Evolutionary conservation across 1,140 invertebrate species (phyloP).

Genomic region (Danaus melanippus): DNA sequence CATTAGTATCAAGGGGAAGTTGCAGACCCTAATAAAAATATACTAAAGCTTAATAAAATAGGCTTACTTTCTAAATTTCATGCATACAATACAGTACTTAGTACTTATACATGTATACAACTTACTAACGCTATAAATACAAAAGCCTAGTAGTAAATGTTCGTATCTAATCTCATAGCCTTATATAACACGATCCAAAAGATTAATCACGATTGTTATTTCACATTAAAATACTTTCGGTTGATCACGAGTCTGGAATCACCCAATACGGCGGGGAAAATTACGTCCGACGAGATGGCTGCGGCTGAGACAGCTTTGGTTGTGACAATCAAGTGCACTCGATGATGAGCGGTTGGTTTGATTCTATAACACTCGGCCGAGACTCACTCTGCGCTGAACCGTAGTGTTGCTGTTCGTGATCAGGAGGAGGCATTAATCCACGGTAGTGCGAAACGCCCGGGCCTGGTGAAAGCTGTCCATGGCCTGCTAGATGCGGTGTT

Average conservation of each 20-base stretch:
- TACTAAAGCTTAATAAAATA: conserved; percentile 37
- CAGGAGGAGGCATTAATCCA: conserved; percentile 33
- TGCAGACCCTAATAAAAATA: conserved; percentile 50
- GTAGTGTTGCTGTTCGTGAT: conserved; percentile 56
- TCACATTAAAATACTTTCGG: conserved; percentile 47
- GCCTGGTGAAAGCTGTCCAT: conserved; percentile 36
- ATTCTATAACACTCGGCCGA: conserved; percentile 86
- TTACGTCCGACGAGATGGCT: conserved; percentile 35
- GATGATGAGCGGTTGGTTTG: conserved; percentile 88
- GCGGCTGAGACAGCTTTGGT: conserved; percentile 10
- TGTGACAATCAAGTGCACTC: conserved; percentile 82
- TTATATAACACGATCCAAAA: conserved; percentile 40
- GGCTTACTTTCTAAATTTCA: conserved; percentile 30
- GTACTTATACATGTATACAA: conserved; percentile 52
- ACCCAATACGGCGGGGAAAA: conserved; percentile 56
- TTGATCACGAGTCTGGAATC: conserved; percentile 60
- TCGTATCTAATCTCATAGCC: conserved; percentile 67
- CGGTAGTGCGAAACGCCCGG: conserved; percentile 32
- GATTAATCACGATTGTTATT: conserved; percentile 37
- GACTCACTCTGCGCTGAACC: conserved; percentile 72
- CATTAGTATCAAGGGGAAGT: conserved; percentile 60
- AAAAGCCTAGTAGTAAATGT: conserved; percentile 62
- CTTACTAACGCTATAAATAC: conserved; percentile 35
- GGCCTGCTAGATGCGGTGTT: conserved; percentile 48
- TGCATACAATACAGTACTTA: conserved; percentile 54